Percentiles rank a stretch among this genome's conserved stretches.
Evolutionary conservation across 2,113 vertebrate genomes (phyloP).

Genomic region (Columba livia): DNA sequence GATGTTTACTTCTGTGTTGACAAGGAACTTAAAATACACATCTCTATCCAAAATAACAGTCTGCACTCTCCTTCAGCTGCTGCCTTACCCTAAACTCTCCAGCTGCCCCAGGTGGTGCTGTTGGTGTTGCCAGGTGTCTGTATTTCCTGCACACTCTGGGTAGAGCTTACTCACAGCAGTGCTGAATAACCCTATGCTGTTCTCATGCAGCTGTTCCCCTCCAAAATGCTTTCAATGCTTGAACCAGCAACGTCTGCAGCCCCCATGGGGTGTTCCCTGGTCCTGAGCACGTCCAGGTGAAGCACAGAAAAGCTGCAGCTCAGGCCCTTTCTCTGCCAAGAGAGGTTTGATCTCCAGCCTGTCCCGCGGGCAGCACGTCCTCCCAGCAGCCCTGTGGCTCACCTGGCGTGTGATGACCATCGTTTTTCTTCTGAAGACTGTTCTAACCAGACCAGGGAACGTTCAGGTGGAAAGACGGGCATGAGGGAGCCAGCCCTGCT

Average conservation of each 20-base stretch:
- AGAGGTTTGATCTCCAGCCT: too few species aligned
- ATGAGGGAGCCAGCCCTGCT: background rate
- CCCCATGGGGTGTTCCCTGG: background rate
- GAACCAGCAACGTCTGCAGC: background rate
- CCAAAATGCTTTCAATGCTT: background rate
- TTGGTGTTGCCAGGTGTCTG: background rate
- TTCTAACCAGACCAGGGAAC: background rate
- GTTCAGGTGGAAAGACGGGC: background rate
- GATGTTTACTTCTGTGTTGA: background rate
- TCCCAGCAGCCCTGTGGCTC: background rate
- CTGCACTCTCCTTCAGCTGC: background rate
- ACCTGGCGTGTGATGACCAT: background rate
- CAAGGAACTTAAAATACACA: rapidly evolving
- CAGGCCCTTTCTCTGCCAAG: too few species aligned
- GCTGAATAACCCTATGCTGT: background rate
- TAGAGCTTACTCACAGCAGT: background rate
- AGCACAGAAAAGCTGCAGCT: too few species aligned
- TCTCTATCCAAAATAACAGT: background rate
- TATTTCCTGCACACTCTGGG: background rate
- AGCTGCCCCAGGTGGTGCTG: background rate
- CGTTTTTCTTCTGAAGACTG: rapidly evolving
- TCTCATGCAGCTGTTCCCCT: background rate
- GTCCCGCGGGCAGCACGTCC: too few species aligned
- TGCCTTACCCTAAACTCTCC: background rate
- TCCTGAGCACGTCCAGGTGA: too few species aligned